These are phyloP conservation scores for Penaeus japonicus DNA, from an alignment of 1,140 invertebrate species.

Conservation along the genomic window DNA sequence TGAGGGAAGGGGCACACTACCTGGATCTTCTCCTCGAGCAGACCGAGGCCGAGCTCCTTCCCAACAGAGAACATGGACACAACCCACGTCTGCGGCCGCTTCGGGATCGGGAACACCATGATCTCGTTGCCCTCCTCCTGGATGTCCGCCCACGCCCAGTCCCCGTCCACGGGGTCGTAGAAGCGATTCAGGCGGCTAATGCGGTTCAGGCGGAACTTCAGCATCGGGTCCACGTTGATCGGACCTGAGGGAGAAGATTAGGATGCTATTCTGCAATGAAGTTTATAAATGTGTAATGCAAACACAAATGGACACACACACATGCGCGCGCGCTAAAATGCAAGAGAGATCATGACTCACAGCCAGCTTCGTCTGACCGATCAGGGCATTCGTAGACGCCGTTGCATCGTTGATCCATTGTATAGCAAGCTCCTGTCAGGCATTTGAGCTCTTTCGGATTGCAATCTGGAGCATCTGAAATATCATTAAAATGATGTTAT, in stretches of 20 bases:
- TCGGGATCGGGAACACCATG: constrained; percentile 56
- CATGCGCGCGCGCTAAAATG: not conserved
- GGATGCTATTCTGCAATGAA: not conserved
- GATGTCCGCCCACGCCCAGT: constrained; percentile 60
- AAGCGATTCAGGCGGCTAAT: constrained; percentile 58
- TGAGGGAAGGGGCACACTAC: not conserved
- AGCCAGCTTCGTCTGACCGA: constrained; percentile 65
- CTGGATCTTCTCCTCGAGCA: constrained; percentile 57
- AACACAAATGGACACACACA: not conserved
- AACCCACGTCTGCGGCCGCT: constrained; percentile 59
- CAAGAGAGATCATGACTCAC: constrained; percentile 60
- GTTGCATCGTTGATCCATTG: constrained; percentile 63
- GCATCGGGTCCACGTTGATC: constrained; percentile 47
- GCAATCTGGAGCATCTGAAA: constrained; percentile 54
- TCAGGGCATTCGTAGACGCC: constrained; percentile 64
- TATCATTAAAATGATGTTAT: not conserved
- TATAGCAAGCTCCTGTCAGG: constrained; percentile 62
- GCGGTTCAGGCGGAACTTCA: constrained; percentile 53
- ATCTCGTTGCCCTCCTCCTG: constrained; percentile 49
- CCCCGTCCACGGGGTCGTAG: constrained; percentile 58
- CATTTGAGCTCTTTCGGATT: constrained; percentile 18
- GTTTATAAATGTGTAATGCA: not conserved
- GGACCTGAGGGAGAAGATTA: constrained; percentile 44
- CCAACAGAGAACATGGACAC: constrained; percentile 59
- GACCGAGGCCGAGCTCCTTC: constrained; percentile 49